These are phyloP conservation scores for Eubasilissa splendida DNA, from an alignment of 2,888 invertebrate species.

Conservation along the genomic window DNA sequence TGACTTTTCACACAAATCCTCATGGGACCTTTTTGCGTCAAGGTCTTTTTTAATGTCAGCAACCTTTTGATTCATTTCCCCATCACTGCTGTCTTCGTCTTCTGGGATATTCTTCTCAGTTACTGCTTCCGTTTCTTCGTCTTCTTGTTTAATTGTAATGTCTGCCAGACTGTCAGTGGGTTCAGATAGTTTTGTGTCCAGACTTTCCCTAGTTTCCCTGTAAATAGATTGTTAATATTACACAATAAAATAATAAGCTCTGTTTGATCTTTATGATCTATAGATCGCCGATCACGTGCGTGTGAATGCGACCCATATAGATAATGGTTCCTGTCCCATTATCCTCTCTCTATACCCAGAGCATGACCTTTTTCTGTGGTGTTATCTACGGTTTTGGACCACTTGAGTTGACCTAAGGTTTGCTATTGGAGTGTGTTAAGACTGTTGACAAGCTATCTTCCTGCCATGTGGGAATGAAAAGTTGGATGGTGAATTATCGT, in stretches of 20 bases:
- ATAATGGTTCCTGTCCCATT: too few species aligned
- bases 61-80: conserved; percentile 59
- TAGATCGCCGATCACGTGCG: too few species aligned
- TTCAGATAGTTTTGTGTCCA: background rate
- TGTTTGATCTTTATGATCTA: too few species aligned
- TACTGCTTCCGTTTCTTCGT: conserved; percentile 4
- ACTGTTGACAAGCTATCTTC: too few species aligned
- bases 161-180: background rate
- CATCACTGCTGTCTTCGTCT: conserved; percentile 59
- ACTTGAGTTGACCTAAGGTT: too few species aligned
- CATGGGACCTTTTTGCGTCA: conserved; percentile 52
- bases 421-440: too few species aligned
- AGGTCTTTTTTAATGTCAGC: conserved; percentile 59
- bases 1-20: conserved; percentile 45
- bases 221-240: background rate
- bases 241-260: background rate
- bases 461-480: too few species aligned
- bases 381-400: too few species aligned
- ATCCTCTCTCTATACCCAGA: too few species aligned
- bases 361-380: too few species aligned
- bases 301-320: too few species aligned
- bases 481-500: too few species aligned
- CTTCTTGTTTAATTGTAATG: conserved; percentile 7
- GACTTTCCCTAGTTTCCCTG: conserved; percentile 6
- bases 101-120: conserved; percentile 26